Conservation (phyloP, 2,797 vertebrate genomes). For the Megalops cyprinoides region DNA sequence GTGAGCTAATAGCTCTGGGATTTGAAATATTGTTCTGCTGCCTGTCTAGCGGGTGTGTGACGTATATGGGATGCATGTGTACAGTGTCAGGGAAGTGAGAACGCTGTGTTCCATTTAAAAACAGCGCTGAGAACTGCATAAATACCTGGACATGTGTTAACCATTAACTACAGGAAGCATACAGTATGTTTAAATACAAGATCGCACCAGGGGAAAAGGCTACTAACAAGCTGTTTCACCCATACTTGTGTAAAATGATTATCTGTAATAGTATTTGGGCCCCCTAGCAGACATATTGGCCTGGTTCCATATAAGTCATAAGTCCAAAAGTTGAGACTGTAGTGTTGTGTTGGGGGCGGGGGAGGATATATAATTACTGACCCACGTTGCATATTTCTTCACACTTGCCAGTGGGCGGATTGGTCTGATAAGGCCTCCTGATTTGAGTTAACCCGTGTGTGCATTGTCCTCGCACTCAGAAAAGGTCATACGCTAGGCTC, state of each 20-base stretch:
- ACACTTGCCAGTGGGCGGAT: background rate
- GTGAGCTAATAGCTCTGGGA: background rate
- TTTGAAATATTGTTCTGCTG: background rate
- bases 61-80: background rate
- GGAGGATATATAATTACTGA: background rate
- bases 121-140: background rate
- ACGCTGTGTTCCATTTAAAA: conserved; percentile 13
- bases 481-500: background rate
- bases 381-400: background rate
- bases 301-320: background rate
- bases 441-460: background rate
- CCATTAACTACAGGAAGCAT: background rate
- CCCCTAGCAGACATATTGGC: background rate
- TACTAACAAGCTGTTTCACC: background rate
- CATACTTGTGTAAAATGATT: background rate
- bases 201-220: background rate
- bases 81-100: background rate
- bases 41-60: background rate
- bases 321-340: background rate
- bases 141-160: background rate
- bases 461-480: no score
- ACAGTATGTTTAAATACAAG: background rate
- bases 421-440: background rate
- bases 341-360: no score
- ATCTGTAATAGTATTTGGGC: background rate